Evolutionary conservation across 1,140 invertebrate species (phyloP).

Genomic region (Gryllus bimaculatus): DNA sequence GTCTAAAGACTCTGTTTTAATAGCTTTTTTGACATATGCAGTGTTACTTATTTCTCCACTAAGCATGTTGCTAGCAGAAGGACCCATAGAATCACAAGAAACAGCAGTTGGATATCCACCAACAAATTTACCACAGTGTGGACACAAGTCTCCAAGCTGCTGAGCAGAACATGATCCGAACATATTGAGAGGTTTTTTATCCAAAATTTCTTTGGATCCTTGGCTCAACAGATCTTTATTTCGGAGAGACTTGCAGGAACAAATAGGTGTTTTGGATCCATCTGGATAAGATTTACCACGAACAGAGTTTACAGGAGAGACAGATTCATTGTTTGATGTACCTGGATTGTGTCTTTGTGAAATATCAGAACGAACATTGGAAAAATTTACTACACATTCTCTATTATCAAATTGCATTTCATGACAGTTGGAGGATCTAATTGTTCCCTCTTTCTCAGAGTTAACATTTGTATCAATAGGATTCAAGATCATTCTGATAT

Average conservation of each 20-base stretch:
- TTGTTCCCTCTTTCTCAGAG: neutral
- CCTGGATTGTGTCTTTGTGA: neutral
- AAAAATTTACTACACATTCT: neutral
- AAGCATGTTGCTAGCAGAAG: neutral
- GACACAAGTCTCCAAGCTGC: conserved; percentile 29
- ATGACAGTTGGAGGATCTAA: neutral
- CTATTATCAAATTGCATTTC: neutral
- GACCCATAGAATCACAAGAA: neutral
- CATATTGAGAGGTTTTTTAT: neutral
- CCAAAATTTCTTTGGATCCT: neutral
- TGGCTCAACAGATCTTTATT: neutral
- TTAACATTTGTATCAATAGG: neutral
- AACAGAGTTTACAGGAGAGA: neutral
- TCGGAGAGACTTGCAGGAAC: neutral
- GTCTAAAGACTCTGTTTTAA: conserved; percentile 35
- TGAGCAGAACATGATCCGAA: neutral
- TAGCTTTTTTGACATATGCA: conserved; percentile 31
- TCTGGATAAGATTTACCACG: neutral
- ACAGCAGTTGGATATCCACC: conserved; percentile 20
- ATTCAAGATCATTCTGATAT: neutral
- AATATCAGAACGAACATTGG: neutral
- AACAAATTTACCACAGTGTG: conserved; percentile 31
- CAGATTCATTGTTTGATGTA: neutral
- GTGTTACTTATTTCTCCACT: conserved; percentile 15
- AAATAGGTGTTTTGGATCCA: neutral